phyloP scores from a whole-genome alignment of 2,113 vertebrate genomes.

The Tupaia chinensis region DNA sequence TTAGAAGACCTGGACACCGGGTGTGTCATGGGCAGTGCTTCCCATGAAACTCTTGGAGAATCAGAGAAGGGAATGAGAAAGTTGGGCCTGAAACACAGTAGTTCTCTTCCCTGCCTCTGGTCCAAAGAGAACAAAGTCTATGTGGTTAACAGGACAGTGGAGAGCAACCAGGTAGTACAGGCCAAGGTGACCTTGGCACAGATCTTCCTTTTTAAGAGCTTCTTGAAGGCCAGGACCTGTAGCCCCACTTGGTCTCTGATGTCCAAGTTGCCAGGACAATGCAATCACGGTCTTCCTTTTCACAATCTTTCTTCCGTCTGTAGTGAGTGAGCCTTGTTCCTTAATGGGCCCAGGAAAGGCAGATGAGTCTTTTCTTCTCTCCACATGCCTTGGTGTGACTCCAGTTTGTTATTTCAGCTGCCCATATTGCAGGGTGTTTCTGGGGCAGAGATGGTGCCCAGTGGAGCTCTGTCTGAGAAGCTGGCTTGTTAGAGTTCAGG shows the following conservation, averaged over 20 bases:
- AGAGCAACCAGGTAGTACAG: not conserved
- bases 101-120: not conserved
- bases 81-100: rapidly evolving
- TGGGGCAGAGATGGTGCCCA: not conserved
- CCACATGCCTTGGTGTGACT: not conserved
- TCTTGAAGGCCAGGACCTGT: not conserved
- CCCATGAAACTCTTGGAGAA: rapidly evolving
- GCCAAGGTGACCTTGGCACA: not conserved
- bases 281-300: too few species aligned
- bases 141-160: not conserved
- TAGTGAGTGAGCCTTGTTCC: not conserved
- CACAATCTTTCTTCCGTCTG: not conserved
- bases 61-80: not conserved
- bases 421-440: too few species aligned
- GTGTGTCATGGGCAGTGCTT: not conserved
- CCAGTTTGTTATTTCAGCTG: not conserved
- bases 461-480: rapidly evolving
- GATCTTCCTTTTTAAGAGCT: not conserved
- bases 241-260: not conserved
- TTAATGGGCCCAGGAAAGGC: not conserved
- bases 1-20: not conserved
- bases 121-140: too few species aligned
- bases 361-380: not conserved
- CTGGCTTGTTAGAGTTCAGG: not conserved
- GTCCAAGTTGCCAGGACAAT: rapidly evolving